Conservation (phyloP, 2,888 invertebrate genomes). For the Phanerotoma sp. region DNA sequence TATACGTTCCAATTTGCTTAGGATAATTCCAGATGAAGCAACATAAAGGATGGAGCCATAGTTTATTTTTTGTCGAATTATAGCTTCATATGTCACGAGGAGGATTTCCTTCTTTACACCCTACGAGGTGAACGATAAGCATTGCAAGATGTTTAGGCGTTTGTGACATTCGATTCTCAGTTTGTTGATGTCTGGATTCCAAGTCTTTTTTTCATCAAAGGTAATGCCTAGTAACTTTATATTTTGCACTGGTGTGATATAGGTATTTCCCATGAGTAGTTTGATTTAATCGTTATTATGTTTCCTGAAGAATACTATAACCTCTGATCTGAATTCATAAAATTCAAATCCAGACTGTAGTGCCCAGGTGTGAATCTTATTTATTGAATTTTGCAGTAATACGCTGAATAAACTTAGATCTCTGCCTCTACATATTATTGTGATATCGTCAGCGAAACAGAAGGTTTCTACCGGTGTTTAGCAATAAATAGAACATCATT, state of each 20-base stretch:
- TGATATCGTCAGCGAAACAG: conserved; percentile 24
- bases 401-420: conserved; percentile 6
- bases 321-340: conserved; percentile 4
- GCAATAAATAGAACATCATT: conserved; percentile 10
- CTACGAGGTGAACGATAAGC: conserved; percentile 21
- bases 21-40: conserved; percentile 5
- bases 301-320: not conserved
- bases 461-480: conserved; percentile 12
- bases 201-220: conserved; percentile 15
- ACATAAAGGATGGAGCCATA: conserved; percentile 25
- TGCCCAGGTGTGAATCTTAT: conserved; percentile 3
- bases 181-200: conserved; percentile 13
- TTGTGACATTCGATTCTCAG: conserved; percentile 19
- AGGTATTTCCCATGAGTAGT: not conserved
- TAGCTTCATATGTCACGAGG: conserved; percentile 23
- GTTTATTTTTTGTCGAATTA: conserved; percentile 26
- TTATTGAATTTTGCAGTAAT: conserved; percentile 10
- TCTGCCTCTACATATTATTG: conserved; percentile 21
- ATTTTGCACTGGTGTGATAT: not conserved
- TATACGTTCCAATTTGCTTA: conserved; percentile 1
- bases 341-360: not conserved
- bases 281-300: not conserved
- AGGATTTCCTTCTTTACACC: conserved; percentile 19
- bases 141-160: conserved; percentile 28
- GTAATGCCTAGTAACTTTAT: conserved; percentile 11